Base-by-base conservation (phyloP, 1,140 invertebrate species). In the Physella acuta region DNA sequence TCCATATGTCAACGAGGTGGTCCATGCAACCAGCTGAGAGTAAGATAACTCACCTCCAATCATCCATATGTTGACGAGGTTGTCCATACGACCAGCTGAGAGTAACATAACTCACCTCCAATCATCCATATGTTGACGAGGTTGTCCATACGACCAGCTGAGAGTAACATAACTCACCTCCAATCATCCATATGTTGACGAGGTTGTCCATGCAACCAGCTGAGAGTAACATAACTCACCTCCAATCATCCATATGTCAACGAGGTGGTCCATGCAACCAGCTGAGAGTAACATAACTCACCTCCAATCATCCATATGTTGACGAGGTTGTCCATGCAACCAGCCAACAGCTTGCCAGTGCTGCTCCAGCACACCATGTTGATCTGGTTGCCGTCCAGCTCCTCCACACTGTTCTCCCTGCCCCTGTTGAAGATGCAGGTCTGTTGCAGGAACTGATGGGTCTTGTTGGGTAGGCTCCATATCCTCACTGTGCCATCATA, bases 401-500 rank as follows among this genome's bases (percentile, higher is more conserved):
- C 87, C 73, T 86, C 87, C 20, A 85, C 87, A 71, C 84, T 87
- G 0, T 85, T 73, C 71, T 87, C 83, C n/a, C 85, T 79, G 3
- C 87, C 86, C 36, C 84, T 84, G 72, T 88, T 86, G 76, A 90
- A 90, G 17, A 90, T 85, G 36, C 89, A 82, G 0, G 88, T 89
- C 61, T 88, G 88, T 73, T 90, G 88, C 44, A 89, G 77, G 56
- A 82, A 79, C 49, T 81, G 79, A 36, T 85, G 81, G 20, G 78
- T 81, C 49, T 81, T 82, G 68, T 83, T 82, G 26, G 81, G 83
- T 52, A 83, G 81, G 76, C 74, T 85, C 89, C 89, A 90, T 4
- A 90, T 78, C n/a, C 89, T 77, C 0, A 90, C 87, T n/a, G 89
- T 90, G n/a, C 89, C 88, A 83, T 90, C 89, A 76, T 87, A 88